Evolutionary conservation across 2,113 vertebrate genomes (phyloP), one percentile per base, ranked within the genome.

Genomic region (Beaufortia kweichowensis): DNA sequence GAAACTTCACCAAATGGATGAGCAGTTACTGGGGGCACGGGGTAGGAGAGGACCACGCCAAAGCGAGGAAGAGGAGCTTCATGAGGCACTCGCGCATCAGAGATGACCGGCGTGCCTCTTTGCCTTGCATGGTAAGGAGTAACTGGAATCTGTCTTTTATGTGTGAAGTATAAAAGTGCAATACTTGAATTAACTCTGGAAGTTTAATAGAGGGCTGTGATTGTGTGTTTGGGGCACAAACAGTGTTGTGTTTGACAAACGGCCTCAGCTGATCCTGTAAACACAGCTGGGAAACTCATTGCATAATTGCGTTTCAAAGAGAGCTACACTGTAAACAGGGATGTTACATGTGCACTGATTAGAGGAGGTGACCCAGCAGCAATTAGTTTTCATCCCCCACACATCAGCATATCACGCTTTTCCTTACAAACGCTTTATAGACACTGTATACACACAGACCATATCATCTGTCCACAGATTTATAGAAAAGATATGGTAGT

Each of bases 1-100:
- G 95, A 3, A 96, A 92, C 84, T 98, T 98, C 89, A 96, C 96
- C 76, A 97, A 96, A 81, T 98, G 96, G 96, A 98, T 98, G 96
- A 98, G 96, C 84, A 98, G 96, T 78, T 98, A 94, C 88, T 98
- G 96, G 96, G 96, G 96, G 43, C 96, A 98, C 69, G 94, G 87
- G 43, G 88, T 91, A 60, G 87, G 89, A 0, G 83, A 90, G 1
- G 91, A 92, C 50, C 83, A 84, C 3, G 81, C 89, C 78, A 91
- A 90, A 74, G 92, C 93, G 7, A 82, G 87, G 33, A 93, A 90
- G 83, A 80, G 87, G 78, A 90, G 93, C 62, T 93, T 90, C 86
- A 92, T 90, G 79, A 86, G 66, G 57, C 81, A 90, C 50, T 29
- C 83, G 4, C 88, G 39, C 46, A 24, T 46, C 0, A 81, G 86